Base-by-base conservation (phyloP, 2,113 vertebrate species). In the Dendrocopos noguchii region DNA sequence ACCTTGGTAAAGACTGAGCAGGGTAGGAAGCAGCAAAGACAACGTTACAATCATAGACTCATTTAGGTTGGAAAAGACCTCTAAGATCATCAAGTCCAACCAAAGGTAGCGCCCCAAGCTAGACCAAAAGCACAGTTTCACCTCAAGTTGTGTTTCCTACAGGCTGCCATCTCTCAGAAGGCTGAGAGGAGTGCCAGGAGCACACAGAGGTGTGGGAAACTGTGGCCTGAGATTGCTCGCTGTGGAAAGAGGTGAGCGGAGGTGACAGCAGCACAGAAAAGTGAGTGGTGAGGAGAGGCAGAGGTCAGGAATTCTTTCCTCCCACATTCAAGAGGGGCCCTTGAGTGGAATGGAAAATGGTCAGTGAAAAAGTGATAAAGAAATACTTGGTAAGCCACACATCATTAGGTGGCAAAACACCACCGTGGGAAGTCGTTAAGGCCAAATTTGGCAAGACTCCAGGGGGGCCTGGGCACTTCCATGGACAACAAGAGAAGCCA, bases 391-490 rank as follows among this genome's bases (percentile, higher is more conserved):
- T 67, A 87, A 56, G 15, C 13, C 53, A 77, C 34, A 67, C 8
- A 53, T 52, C 84, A 77, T 55, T 60, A 60, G 64, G 82, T 33
- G 46, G 63, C 13, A 87, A 55, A 92, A 94, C 28, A 56, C 52
- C 52, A 68, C 50, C 60, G 63, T 28, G 59, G 70, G 29, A 93
- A 91, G 84, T 64, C 68, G 82, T 76, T 1, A 4, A 74, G 47
- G 29, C 36, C 57, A 92, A 87, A 93, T 78, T 85, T 53, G 90
- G 57, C n/a, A 91, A 94, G 47, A 80, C 44, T 75, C 82, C 78
- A 46, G 64, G 29, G 91, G 31, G 42, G 53, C 80, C 47, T 80
- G 72, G 34, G 44, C 75, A 89, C 87, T 89, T 85, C 81, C 71
- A 78, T 8, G 83, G 85, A 94, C 75, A 66, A 59, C 22, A 77